Conservation (phyloP, 2,888 invertebrate genomes). For the Plusia festucae region DNA sequence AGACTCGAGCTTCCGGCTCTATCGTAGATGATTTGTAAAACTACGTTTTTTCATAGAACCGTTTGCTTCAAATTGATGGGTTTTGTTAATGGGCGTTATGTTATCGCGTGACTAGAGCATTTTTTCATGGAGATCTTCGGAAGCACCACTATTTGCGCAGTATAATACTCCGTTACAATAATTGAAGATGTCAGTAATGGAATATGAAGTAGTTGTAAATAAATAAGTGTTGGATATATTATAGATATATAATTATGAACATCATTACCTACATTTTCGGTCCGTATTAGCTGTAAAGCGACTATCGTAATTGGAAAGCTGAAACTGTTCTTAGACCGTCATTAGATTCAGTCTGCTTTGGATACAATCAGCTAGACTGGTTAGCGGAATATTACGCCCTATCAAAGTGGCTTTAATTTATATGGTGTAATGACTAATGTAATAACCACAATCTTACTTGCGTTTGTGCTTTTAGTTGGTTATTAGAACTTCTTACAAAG, state of each 20-base stretch:
- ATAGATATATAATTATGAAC: constrained; percentile 40
- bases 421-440: neutral
- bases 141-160: constrained; percentile 52
- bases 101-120: constrained; percentile 70
- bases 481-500: neutral
- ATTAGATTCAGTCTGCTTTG: constrained; percentile 30
- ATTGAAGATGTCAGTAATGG: constrained; percentile 54
- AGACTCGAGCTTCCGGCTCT: constrained; percentile 36
- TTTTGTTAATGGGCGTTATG: constrained; percentile 61
- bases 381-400: constrained; percentile 17
- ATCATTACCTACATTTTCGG: constrained; percentile 36
- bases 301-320: constrained; percentile 38
- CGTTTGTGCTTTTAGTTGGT: neutral
- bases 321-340: constrained; percentile 40
- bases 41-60: constrained; percentile 63
- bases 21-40: constrained; percentile 57
- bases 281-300: constrained; percentile 11
- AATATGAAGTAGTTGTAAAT: constrained; percentile 40
- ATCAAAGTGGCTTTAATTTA: neutral
- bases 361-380: constrained; percentile 28
- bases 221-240: constrained; percentile 40
- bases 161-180: constrained; percentile 64
- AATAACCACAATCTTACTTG: neutral
- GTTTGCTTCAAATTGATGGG: constrained; percentile 70
- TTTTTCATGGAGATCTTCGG: constrained; percentile 59